Evolutionary conservation across 2,797 vertebrate species (phyloP), one percentile per base, ranked within the genome.

Genomic region (Myripristis murdjan): DNA sequence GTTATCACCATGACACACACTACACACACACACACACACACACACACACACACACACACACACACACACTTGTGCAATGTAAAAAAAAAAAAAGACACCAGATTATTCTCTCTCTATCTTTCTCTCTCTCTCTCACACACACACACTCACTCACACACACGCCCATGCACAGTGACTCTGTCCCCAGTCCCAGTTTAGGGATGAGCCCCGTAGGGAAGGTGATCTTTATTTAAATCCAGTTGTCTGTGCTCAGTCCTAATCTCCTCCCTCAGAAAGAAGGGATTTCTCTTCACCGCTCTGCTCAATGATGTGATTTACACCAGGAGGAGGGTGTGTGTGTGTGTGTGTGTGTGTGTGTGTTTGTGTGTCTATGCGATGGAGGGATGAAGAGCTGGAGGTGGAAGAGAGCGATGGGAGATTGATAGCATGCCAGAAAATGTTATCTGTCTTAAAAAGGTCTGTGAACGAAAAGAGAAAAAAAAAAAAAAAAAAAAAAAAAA

Each of bases 211-310:
- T 39, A 52, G 83, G 87, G 89, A 86, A 89, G 85, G 77, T 64
- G 89, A 84, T 89, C 89, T 89, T 88, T 92, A 91, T 91, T 92
- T 89, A 90, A 92, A 91, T 92, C 83, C 86, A 86, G 79, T 89
- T 77, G 82, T 85, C 78, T 87, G 86, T 70, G 77, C 67, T 79
- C 77, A 57, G 33, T 81, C 85, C 83, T 90, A 90, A 93, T 93
- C 90, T 89, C 72, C 72, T 82, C 71, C 78, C 76, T 73, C 73
- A 84, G 83, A 90, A 82, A 88, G 83, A 58, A 66, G 70, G 79
- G 85, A 88, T 86, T 85, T 81, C 56, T 68, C 44, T 12, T 64
- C 79, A 59, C 59, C 20, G 75, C 54, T 71, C 56, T 2, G 48
- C 70, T 80, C 75, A 66, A 82, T 87, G 89, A 88, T 89, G 84